Conservation (phyloP, 1,140 invertebrate species). For the Vanessa tameamea region DNA sequence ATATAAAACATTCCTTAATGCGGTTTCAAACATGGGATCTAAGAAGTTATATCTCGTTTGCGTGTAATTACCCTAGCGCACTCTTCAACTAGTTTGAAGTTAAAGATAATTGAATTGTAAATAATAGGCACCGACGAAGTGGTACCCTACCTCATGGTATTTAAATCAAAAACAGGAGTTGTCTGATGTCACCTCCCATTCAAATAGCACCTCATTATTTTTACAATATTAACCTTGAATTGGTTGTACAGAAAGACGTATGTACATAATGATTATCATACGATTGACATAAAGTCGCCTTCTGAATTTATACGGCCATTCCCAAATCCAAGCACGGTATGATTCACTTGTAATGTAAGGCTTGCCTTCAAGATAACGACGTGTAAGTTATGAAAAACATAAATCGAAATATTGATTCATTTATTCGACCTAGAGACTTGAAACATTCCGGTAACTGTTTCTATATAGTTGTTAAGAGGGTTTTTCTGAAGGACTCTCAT, state of each 20-base stretch:
- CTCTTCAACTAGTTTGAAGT: too few species aligned
- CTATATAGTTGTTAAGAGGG: neutral
- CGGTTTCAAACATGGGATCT: too few species aligned
- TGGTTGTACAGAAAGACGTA: neutral
- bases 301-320: conserved; percentile 23
- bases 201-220: too few species aligned
- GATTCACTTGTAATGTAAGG: conserved; percentile 9
- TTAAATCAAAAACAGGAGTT: too few species aligned
- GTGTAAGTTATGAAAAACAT: conserved; percentile 2
- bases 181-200: too few species aligned
- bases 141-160: too few species aligned
- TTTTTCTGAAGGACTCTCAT: neutral
- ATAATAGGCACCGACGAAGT: too few species aligned
- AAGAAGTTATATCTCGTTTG: too few species aligned
- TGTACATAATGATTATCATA: neutral
- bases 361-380: conserved; percentile 18
- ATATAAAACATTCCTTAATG: too few species aligned
- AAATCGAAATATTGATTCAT: conserved; percentile 4
- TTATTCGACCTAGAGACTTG: neutral
- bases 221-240: conserved; percentile 6
- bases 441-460: neutral
- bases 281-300: conserved; percentile 19
- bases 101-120: too few species aligned
- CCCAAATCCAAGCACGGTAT: conserved; percentile 15
- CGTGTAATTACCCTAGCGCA: too few species aligned